Evolutionary conservation across 1,140 invertebrate genomes (phyloP).

Genomic region (Cepaea nemoralis): DNA sequence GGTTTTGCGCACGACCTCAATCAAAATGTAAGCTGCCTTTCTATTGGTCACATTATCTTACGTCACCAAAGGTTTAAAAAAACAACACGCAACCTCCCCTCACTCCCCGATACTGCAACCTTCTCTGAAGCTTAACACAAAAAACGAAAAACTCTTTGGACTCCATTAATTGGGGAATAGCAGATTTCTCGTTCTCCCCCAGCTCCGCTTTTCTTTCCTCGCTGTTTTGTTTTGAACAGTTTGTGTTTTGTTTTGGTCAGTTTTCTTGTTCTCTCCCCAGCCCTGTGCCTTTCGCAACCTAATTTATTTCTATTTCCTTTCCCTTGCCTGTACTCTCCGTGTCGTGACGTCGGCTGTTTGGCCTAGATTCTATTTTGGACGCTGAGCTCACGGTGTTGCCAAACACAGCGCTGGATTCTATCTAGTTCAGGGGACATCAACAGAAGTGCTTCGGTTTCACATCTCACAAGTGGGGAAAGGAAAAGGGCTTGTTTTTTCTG

Average conservation of each 20-base stretch:
- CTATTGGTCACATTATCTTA: neutral
- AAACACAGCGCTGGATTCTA: conserved; percentile 2
- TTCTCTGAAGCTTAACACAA: no score
- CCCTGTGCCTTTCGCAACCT: neutral
- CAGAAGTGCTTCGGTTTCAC: no score
- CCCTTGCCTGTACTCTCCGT: neutral
- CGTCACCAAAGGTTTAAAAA: neutral
- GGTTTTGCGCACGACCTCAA: no score
- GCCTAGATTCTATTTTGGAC: conserved; percentile 15
- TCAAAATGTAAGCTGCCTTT: neutral
- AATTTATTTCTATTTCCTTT: no score
- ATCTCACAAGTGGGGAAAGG: neutral
- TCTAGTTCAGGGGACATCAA: neutral
- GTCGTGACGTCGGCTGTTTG: neutral
- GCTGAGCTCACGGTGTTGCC: conserved; percentile 31
- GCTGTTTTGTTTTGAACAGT: neutral
- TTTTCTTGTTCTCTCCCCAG: neutral
- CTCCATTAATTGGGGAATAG: no score
- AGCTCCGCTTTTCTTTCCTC: neutral
- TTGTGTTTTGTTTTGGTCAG: neutral
- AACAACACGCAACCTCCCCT: neutral
- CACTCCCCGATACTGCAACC: neutral
- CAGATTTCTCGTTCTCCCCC: no score
- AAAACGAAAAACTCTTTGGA: no score
- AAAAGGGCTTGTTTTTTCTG: conserved; percentile 2